phyloP scores from a whole-genome alignment of 2,113 vertebrate species.

The Trichomycterus rosablanca region DNA sequence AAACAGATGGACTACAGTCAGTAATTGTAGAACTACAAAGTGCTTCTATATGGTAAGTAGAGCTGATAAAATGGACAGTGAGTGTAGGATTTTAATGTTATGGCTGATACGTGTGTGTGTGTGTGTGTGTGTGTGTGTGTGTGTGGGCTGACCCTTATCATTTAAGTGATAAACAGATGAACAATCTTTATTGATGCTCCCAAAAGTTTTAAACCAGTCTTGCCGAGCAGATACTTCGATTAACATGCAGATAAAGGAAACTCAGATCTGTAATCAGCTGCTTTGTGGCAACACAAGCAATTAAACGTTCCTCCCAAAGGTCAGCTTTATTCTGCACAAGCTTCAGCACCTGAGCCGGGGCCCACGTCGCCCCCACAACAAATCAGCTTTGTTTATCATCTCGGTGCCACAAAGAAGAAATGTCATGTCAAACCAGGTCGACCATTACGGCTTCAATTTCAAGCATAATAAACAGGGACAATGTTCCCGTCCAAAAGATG shows the following conservation, averaged over 20 bases:
- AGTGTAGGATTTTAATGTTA: too few species aligned
- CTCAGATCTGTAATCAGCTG: conserved; percentile 11
- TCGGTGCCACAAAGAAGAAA: not conserved
- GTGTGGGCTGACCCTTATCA: too few species aligned
- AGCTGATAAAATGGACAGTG: too few species aligned
- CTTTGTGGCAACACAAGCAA: conserved; percentile 23
- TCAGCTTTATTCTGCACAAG: conserved; percentile 23
- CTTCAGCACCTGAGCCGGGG: conserved; percentile 19
- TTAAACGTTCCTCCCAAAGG: conserved; percentile 31
- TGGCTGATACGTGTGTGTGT: too few species aligned
- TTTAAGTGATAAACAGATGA: too few species aligned
- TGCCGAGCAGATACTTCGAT: too few species aligned
- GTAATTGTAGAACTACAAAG: too few species aligned
- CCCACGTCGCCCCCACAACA: not conserved
- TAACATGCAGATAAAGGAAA: conserved; percentile 17
- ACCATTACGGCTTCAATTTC: not conserved
- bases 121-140: too few species aligned
- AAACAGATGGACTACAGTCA: too few species aligned
- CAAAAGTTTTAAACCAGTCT: too few species aligned
- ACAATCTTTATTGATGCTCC: too few species aligned
- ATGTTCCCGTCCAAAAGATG: not conserved
- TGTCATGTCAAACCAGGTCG: conserved; percentile 23
- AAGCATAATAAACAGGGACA: not conserved
- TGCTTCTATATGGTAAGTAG: too few species aligned
- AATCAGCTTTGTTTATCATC: conserved; percentile 16